phyloP scores from a whole-genome alignment of 2,797 vertebrate species.

The Spea hammondii region DNA sequence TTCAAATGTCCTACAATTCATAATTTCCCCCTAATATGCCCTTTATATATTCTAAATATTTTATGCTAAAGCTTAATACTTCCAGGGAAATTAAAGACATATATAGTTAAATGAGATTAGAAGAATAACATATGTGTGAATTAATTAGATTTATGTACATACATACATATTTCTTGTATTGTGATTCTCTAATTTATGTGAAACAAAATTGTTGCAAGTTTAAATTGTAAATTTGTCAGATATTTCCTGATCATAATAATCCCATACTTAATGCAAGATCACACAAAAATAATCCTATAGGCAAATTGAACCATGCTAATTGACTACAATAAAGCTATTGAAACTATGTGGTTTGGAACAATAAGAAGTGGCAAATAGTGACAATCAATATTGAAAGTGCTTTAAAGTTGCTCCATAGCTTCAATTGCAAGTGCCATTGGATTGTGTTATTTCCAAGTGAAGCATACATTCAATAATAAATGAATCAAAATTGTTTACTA shows the following conservation, averaged over 20 bases:
- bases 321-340: conserved; percentile 34
- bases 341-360: neutral
- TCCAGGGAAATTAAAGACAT: neutral
- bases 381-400: conserved; percentile 22
- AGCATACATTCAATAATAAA: conserved; percentile 3
- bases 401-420: neutral
- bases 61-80: neutral
- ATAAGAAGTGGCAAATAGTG: neutral
- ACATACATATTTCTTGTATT: conserved; percentile 13
- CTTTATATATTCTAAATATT: too few species aligned
- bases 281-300: conserved; percentile 30
- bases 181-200: conserved; percentile 34
- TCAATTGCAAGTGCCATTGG: conserved; percentile 11
- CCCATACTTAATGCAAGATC: conserved; percentile 30
- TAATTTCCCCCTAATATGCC: too few species aligned
- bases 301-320: conserved; percentile 31
- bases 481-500: neutral
- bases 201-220: conserved; percentile 17
- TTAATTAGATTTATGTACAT: conserved; percentile 22
- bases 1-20: too few species aligned
- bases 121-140: neutral
- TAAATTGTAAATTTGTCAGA: conserved; percentile 41
- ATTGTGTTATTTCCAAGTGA: neutral
- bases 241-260: conserved; percentile 30
- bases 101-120: neutral